These are phyloP conservation scores for Pterois miles DNA, from an alignment of 2,797 vertebrate genomes.

Conservation along the genomic window DNA sequence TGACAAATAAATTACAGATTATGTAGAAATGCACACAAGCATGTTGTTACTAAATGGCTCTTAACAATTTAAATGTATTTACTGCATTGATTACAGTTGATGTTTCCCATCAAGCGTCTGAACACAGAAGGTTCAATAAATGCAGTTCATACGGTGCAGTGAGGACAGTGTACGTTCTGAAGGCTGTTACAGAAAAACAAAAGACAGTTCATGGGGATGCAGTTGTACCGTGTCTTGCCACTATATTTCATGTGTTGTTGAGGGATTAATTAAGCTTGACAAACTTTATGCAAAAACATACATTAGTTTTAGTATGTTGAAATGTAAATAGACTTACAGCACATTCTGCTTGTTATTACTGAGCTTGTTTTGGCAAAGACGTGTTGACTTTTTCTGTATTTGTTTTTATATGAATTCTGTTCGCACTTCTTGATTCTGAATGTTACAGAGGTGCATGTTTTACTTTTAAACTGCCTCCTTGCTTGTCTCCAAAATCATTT, in stretches of 20 bases:
- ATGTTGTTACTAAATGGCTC: conserved; percentile 43
- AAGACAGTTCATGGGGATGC: conserved; percentile 8
- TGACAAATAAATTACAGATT: conserved; percentile 24
- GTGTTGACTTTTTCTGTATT: conserved; percentile 51
- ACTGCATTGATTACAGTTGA: conserved; percentile 25
- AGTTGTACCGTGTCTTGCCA: background rate
- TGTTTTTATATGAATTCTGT: conserved; percentile 62
- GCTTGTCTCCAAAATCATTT: conserved; percentile 56
- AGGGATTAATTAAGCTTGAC: conserved; percentile 60
- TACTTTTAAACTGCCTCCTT: conserved; percentile 53
- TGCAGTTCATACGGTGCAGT: conserved; percentile 10
- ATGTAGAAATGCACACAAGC: conserved; percentile 23
- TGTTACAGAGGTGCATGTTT: conserved; percentile 65
- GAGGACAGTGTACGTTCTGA: conserved; percentile 3
- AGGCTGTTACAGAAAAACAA: conserved; percentile 37
- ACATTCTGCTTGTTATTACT: conserved; percentile 62
- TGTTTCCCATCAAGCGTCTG: conserved; percentile 22
- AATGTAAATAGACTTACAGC: conserved; percentile 67
- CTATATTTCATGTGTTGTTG: conserved; percentile 32
- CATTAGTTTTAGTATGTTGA: conserved; percentile 51
- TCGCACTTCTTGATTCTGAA: conserved; percentile 75
- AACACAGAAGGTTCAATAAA: conserved; percentile 12
- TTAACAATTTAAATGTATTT: conserved; percentile 49
- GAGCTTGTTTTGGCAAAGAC: conserved; percentile 29
- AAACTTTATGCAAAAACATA: conserved; percentile 56